These are phyloP conservation scores for Ctenopoma multispine DNA, from an alignment of 2,797 vertebrate species.

Conservation along the genomic window DNA sequence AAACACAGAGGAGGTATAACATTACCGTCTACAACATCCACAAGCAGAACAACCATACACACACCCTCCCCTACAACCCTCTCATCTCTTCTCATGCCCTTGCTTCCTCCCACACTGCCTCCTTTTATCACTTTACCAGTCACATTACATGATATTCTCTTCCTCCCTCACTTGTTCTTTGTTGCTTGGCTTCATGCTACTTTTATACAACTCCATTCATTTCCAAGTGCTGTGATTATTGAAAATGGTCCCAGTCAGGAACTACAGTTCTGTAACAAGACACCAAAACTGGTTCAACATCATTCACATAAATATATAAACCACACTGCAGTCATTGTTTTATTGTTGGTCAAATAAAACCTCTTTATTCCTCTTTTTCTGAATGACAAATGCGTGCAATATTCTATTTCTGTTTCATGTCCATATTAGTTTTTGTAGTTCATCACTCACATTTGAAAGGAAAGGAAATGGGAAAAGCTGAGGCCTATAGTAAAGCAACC, in stretches of 20 bases:
- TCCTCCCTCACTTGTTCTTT: conserved; percentile 36
- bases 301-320: conserved; percentile 32
- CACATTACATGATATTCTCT: conserved; percentile 51
- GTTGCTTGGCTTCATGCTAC: conserved; percentile 44
- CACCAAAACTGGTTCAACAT: conserved; percentile 42
- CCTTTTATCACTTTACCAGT: conserved; percentile 73
- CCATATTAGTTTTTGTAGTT: conserved; percentile 2
- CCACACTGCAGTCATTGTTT: conserved; percentile 40
- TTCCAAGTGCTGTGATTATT: conserved; percentile 28
- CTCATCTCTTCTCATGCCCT: conserved; percentile 39
- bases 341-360: conserved; percentile 1
- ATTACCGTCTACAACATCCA: conserved; percentile 70
- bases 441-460: conserved; percentile 8
- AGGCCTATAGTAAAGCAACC: conserved; percentile 21
- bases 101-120: conserved; percentile 57
- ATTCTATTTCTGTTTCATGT: conserved; percentile 2
- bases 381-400: conserved; percentile 14
- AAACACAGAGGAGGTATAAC: conserved; percentile 75
- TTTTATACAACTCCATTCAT: conserved; percentile 34
- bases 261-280: conserved; percentile 50
- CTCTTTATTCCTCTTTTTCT: conserved; percentile 12
- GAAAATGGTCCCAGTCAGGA: conserved; percentile 43
- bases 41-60: conserved; percentile 65
- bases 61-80: conserved; percentile 35
- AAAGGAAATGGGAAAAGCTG: conserved; percentile 32